phyloP scores from a whole-genome alignment of 1,140 invertebrate genomes.

The Heliconius eleuchia region DNA sequence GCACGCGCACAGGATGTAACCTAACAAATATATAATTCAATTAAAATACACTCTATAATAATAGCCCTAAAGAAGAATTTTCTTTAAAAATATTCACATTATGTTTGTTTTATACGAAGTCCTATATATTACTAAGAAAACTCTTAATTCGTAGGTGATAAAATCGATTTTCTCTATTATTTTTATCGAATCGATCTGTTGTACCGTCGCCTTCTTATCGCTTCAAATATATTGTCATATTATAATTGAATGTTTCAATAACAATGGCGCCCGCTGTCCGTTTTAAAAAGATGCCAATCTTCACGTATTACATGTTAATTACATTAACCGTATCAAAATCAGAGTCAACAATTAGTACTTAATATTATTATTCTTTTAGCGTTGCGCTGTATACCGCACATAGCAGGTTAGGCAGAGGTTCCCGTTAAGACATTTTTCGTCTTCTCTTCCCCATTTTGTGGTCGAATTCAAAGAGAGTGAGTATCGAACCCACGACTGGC shows the following conservation, averaged over 20 bases:
- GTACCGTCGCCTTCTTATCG: slow-evolving; percentile 23
- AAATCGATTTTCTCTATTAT: slow-evolving; percentile 14
- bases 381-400: no score
- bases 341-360: no score
- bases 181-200: neutral
- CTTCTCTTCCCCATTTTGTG: no score
- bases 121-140: slow-evolving; percentile 3
- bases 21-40: slow-evolving; percentile 15
- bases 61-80: neutral
- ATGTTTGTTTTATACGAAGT: neutral
- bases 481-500: no score
- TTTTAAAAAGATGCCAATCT: slow-evolving; percentile 17
- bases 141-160: slow-evolving; percentile 24
- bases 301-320: neutral
- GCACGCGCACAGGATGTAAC: slow-evolving; percentile 63
- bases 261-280: slow-evolving; percentile 36
- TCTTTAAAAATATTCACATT: neutral
- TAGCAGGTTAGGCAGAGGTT: no score
- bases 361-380: no score
- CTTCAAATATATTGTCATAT: slow-evolving; percentile 32
- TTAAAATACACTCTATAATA: neutral
- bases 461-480: no score
- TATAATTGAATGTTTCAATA: slow-evolving; percentile 36
- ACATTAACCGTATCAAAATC: neutral
- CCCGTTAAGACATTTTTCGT: no score